Evolutionary conservation across 2,113 vertebrate species (phyloP).

Genomic region (Neogobius melanostomus): DNA sequence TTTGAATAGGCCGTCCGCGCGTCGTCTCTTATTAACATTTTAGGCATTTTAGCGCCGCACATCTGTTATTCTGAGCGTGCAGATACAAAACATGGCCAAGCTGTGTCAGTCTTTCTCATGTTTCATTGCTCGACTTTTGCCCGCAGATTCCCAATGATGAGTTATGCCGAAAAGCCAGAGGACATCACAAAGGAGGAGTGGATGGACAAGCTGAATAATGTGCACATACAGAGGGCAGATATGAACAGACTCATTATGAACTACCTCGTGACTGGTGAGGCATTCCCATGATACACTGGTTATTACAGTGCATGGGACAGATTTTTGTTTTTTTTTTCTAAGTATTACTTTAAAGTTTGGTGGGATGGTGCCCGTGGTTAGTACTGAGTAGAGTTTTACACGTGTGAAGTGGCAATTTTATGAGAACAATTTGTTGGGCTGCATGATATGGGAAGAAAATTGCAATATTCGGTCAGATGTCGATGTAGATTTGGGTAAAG

Average conservation of each 20-base stretch:
- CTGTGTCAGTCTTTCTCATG: slow-evolving; percentile 63
- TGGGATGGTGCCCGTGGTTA: too few species aligned
- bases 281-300: too few species aligned
- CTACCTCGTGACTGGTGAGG: slow-evolving; percentile 93
- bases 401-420: too few species aligned
- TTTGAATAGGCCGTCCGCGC: background rate
- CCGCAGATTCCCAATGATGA: slow-evolving; percentile 86
- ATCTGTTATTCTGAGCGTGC: slow-evolving; percentile 30
- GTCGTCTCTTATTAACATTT: background rate
- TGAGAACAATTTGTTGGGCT: too few species aligned
- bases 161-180: slow-evolving; percentile 97
- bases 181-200: slow-evolving; percentile 98
- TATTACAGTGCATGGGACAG: background rate
- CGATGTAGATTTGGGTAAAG: too few species aligned
- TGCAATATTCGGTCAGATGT: too few species aligned
- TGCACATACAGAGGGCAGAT: slow-evolving; percentile 96
- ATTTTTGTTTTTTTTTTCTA: too few species aligned
- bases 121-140: slow-evolving; percentile 35
- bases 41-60: background rate
- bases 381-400: too few species aligned
- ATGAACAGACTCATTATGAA: slow-evolving; percentile 99
- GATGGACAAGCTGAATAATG: slow-evolving; percentile 98
- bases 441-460: too few species aligned
- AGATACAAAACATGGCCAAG: slow-evolving; percentile 55
- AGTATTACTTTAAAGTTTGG: too few species aligned